These are phyloP conservation scores for Corythucha ciliata DNA, from an alignment of 2,888 invertebrate species.

Conservation along the genomic window DNA sequence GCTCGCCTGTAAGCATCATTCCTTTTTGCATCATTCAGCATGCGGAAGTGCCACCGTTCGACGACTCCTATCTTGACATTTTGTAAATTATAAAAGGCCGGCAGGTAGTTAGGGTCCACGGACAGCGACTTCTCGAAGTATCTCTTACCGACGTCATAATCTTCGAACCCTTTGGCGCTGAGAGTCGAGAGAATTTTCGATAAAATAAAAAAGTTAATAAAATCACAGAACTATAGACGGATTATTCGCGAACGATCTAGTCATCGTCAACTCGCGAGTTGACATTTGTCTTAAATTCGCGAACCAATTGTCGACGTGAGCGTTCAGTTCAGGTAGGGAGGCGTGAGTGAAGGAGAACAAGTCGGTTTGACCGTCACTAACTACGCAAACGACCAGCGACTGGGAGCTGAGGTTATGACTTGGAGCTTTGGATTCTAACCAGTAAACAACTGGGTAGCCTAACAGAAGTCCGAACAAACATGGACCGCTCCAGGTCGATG, in stretches of 20 bases:
- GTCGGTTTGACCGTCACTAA: constrained; percentile 5
- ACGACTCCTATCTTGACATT: constrained; percentile 58
- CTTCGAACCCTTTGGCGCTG: too few species aligned
- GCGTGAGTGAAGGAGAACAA: constrained; percentile 20
- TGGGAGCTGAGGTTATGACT: constrained; percentile 6
- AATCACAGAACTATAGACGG: too few species aligned
- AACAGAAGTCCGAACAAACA: constrained; percentile 38
- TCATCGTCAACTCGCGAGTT: too few species aligned
- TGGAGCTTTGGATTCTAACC: constrained; percentile 29
- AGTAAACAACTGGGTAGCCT: constrained; percentile 40
- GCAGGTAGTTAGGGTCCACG: constrained; percentile 46
- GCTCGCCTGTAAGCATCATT: constrained; percentile 59
- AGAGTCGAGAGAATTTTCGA: too few species aligned
- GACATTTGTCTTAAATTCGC: too few species aligned
- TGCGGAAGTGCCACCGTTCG: constrained; percentile 72
- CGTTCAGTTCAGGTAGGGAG: not conserved
- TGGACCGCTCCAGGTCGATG: constrained; percentile 36
- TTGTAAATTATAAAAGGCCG: constrained; percentile 57
- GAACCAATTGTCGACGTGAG: constrained; percentile 32
- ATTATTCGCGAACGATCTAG: too few species aligned
- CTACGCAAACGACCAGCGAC: constrained; percentile 14
- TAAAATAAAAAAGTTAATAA: too few species aligned
- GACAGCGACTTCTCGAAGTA: constrained; percentile 50
- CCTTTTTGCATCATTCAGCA: constrained; percentile 64
- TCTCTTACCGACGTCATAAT: too few species aligned